These are phyloP conservation scores for Poeciliopsis presidionis DNA, from an alignment of 2,797 vertebrate genomes.

Conservation along the genomic window DNA sequence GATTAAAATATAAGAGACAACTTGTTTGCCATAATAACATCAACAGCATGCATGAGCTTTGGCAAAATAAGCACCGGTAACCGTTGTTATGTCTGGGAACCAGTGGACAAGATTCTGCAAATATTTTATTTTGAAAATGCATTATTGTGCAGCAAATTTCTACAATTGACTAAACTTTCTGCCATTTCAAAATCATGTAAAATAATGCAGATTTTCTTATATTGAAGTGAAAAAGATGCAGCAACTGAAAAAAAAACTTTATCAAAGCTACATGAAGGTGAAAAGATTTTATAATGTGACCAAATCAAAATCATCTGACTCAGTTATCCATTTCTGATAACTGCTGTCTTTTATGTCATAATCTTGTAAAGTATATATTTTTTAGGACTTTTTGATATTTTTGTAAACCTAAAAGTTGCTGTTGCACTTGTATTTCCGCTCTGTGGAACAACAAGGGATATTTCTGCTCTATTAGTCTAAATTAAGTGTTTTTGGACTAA, in stretches of 20 bases:
- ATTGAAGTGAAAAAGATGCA: background rate
- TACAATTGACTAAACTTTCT: background rate
- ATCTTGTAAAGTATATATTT: background rate
- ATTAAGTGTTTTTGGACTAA: too few species aligned
- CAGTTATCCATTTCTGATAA: too few species aligned
- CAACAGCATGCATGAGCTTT: too few species aligned
- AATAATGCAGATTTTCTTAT: background rate
- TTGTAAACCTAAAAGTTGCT: too few species aligned
- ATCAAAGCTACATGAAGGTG: too few species aligned
- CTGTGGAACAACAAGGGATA: background rate
- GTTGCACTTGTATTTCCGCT: background rate
- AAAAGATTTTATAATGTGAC: background rate
- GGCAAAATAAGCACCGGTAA: background rate
- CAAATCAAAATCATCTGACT: too few species aligned
- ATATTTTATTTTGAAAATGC: background rate
- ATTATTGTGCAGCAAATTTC: background rate
- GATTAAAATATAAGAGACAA: background rate
- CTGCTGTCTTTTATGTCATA: too few species aligned
- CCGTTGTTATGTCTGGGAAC: background rate
- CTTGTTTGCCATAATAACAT: background rate
- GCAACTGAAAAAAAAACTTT: background rate
- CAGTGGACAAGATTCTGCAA: background rate
- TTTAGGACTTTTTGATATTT: background rate
- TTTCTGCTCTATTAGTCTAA: background rate
- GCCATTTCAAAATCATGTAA: background rate